Evolutionary conservation across 2,888 invertebrate genomes (phyloP), one percentile per base, ranked within the genome.

Genomic region (Dryobotodes eremita): DNA sequence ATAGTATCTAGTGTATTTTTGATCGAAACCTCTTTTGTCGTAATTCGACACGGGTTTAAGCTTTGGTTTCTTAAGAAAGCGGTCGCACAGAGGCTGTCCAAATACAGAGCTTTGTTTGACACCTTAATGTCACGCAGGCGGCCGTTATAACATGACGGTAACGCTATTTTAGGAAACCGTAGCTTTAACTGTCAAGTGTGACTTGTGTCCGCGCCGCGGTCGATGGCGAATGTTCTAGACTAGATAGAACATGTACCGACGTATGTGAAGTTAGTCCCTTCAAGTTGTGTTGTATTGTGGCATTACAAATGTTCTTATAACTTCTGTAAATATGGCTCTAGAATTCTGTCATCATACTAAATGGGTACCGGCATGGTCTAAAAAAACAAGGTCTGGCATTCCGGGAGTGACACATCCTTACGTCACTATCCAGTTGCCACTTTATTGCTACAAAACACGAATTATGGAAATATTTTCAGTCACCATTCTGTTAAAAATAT

Each of bases 291-390:
- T 42, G 26, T 59, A 42, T 17, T 26, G 48, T 55, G 36, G 48
- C n/a, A 36, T 77, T 48, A 48, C 15, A 13, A 42, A 20, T 42
- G 17, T 66, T 50, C 8, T 65, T 13, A 50, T 64, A 48, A n/a
- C 2, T 50, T 31, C 1, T 77, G 77, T 77, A 77, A 50, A 77
- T 77, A 68, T 20, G n/a, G 23, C 23, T 50, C 8, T 13, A 31
- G 8, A 20, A 8, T 23, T 23, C 8, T 48, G 26, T 48, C 26
- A 20, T 48, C 46, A 13, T 7, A 66, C 20, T 66, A 11, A 6
- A 7, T n/a, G 20, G 2, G 31, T 17, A 61, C 31, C 31, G 31
- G n/a, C n/a, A n/a, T n/a, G n/a, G n/a, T n/a, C n/a, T n/a, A n/a
- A n/a, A n/a, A n/a, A n/a, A n/a, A n/a, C n/a, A n/a, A n/a, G n/a